These are phyloP conservation scores for Ferrisia virgata DNA, from an alignment of 2,888 invertebrate species.

Conservation along the genomic window DNA sequence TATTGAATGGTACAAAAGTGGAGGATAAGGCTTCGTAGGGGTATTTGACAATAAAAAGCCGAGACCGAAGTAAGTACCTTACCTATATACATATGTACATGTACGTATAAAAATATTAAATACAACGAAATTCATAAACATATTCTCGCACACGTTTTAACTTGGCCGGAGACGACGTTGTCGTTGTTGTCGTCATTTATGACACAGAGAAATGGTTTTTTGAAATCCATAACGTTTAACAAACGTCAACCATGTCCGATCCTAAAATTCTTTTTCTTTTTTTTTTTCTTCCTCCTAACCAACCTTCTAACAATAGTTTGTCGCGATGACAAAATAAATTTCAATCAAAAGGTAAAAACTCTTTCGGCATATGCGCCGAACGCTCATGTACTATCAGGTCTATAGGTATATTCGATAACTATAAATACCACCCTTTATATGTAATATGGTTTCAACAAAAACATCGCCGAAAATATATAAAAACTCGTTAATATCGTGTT, in stretches of 20 bases:
- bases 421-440: background rate
- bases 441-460: background rate
- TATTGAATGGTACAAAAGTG: background rate
- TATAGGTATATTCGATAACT: too few species aligned
- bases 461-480: background rate
- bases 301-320: background rate
- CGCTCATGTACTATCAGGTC: too few species aligned
- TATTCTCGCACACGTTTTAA: background rate
- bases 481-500: background rate
- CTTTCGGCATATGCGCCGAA: background rate
- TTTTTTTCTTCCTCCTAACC: background rate
- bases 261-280: background rate
- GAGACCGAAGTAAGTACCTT: background rate
- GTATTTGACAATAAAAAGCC: background rate
- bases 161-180: too few species aligned
- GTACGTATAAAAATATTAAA: background rate
- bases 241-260: background rate
- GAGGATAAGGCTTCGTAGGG: background rate
- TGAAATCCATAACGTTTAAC: background rate
- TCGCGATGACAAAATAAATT: background rate
- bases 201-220: background rate
- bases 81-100: too few species aligned
- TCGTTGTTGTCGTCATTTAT: background rate
- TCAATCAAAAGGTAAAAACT: background rate
- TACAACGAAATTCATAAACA: background rate